Evolutionary conservation across 2,888 invertebrate genomes (phyloP).

Genomic region (Campoplex capitator): DNA sequence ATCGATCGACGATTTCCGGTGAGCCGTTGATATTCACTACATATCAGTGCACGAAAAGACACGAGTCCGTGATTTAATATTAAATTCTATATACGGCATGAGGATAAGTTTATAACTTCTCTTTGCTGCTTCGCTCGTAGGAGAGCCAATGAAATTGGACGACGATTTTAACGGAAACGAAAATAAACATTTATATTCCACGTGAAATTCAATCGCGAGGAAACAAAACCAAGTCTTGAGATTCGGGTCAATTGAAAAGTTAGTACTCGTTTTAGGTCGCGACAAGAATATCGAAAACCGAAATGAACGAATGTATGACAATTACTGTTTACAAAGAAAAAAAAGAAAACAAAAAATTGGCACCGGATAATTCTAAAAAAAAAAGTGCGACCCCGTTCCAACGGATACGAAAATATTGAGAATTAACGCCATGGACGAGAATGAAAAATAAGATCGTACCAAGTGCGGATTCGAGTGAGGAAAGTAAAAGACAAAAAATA

Average conservation of each 20-base stretch:
- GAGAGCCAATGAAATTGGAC: not conserved
- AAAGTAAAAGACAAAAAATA: constrained; percentile 36
- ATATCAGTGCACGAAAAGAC: constrained; percentile 26
- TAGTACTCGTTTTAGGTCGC: not conserved
- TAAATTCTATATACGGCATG: constrained; percentile 7
- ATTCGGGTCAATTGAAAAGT: not conserved
- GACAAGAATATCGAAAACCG: not conserved
- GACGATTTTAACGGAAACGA: not conserved
- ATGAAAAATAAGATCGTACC: not conserved
- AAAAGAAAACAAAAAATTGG: constrained; percentile 1
- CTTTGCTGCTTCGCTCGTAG: not conserved
- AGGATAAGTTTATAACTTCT: not conserved
- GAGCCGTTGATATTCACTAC: no score
- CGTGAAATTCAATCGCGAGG: constrained; percentile 8
- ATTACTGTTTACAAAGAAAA: not conserved
- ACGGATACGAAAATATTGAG: constrained; percentile 17
- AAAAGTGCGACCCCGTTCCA: not conserved
- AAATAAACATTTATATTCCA: not conserved
- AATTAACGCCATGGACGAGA: not conserved
- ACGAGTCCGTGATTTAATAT: constrained; percentile 39
- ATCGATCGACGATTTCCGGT: constrained; percentile 22
- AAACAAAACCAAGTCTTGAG: not conserved
- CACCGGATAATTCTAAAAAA: constrained; percentile 3
- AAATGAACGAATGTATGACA: constrained; percentile 12
- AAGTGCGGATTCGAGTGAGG: constrained; percentile 35